Evolutionary conservation across 2,888 invertebrate species (phyloP), one percentile per base, ranked within the genome.

Genomic region (Seladonia tumulorum): DNA sequence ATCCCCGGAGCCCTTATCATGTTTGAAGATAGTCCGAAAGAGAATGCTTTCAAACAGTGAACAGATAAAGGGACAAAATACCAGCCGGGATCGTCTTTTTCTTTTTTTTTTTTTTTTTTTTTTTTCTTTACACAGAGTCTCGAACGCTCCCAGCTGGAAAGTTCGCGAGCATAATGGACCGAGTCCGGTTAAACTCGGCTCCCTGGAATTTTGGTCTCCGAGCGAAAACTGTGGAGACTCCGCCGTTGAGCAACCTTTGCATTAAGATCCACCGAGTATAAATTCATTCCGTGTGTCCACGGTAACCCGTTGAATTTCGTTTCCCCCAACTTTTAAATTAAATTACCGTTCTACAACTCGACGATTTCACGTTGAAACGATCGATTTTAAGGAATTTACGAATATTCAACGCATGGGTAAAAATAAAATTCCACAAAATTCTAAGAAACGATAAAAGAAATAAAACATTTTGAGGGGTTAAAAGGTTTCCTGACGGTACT

Each of bases 1-100:
- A 29, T 25, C 82, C 86, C 82, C 85, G 72, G 85, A 79, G 81
- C 87, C 85, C 88, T 90, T 87, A 85, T 86, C 87, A 89, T 89
- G 88, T 92, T 90, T 90, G 90, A 77, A 83, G 77, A 90, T 77
- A 75, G 86, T 76, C 77, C 79, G 76, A 86, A 86, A 35, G 86
- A 84, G 82, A 88, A 86, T 82, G 77, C 78, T 79, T 79, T 87
- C 71, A 71, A 82, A 83, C 80, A 66, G 25, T 29, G 68, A 42
- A 35, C 66, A 29, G 70, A 81, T 82, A 83, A 81, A 76, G 76
- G 84, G 77, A 81, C 82, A 75, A 81, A 82, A 83, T 82, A 83
- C 53, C 53, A 71, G 68, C 16, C 16, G 18, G 35, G 25, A 45
- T 73, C 53, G 63, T 79, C 39, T 35, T 79, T 74, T 35, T 5